phyloP scores from a whole-genome alignment of 1,140 invertebrate genomes.

The Listronotus oregonensis region DNA sequence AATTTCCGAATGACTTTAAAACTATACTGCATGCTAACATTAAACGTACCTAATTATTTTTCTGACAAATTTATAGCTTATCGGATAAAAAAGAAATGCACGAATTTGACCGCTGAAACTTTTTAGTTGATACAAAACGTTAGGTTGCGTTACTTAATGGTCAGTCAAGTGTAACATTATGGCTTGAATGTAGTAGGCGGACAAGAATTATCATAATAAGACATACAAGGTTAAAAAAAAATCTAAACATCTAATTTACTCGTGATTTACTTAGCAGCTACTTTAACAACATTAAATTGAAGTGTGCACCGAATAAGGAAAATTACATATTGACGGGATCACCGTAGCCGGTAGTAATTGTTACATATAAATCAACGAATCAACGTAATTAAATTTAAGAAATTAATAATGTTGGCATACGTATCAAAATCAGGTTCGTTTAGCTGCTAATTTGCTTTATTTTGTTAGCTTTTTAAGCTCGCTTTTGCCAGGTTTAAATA shows the following conservation, averaged over 20 bases:
- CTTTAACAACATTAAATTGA: constrained; percentile 1
- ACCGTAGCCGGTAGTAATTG: not conserved
- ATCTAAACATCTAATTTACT: not conserved
- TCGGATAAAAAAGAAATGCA: constrained; percentile 19
- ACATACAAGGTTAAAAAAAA: constrained; percentile 6
- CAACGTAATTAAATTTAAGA: too few species aligned
- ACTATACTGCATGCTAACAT: constrained; percentile 3
- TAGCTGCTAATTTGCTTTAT: too few species aligned
- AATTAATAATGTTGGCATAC: too few species aligned
- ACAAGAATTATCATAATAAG: constrained; percentile 14
- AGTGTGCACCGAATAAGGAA: not conserved
- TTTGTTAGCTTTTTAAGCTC: too few species aligned
- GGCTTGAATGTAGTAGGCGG: constrained; percentile 3
- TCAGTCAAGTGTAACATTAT: constrained; percentile 14
- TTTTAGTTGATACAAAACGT: constrained; percentile 17
- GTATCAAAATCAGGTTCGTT: too few species aligned
- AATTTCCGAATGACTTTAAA: too few species aligned
- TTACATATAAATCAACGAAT: too few species aligned
- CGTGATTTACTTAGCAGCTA: constrained; percentile 6
- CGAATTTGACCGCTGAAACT: constrained; percentile 18
- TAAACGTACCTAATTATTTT: constrained; percentile 12
- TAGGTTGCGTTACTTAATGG: constrained; percentile 14
- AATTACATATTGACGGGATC: not conserved
- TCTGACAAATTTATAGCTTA: constrained; percentile 15
- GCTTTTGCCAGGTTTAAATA: too few species aligned